Base-by-base conservation (phyloP, 2,113 vertebrate genomes). In the Menura novaehollandiae region DNA sequence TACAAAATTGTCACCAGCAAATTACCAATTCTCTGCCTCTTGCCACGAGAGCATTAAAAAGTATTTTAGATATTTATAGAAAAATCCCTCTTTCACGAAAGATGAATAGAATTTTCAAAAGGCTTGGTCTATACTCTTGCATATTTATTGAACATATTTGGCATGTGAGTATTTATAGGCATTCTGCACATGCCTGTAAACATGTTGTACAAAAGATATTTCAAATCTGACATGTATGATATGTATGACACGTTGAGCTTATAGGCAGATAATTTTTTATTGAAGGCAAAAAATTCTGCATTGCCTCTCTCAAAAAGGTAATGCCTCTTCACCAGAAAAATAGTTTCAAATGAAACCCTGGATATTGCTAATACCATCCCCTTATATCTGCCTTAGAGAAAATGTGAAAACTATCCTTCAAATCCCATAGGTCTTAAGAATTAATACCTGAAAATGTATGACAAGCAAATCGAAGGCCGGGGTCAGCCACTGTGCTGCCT, bases 401-500 rank as follows among this genome's bases (percentile, higher is more conserved):
- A 82, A 85, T 37, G 16, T 46, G 41, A 85, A 83, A 85, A 62
- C 19, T 41, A 32, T 35, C 30, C 18, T 73, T 56, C 32, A 74
- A 93, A 90, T 83, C 35, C 22, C 44, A 76, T 2, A 46, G 44
- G 32, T 35, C 18, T 84, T 88, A 75, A 72, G 78, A 89, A 74
- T 58, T 60, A 75, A 58, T 56, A 53, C 27, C 33, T 23, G 23
- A 41, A 87, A 82, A 76, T 32, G 24, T 11, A 43, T 17, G 52
- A 77, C 16, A 60, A 72, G n/a, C 47, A 47, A 1, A 2, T 24
- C 0, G 0, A 51, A 64, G 15, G 15, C 41, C 1, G 1, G 11
- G 39, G 6, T 44, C 4, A 13, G 49, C 17, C 1, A 12, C 52
- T 1, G 0, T 8, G 0, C 49, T n/a, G 47, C 9, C 13, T 60